These are phyloP conservation scores for Neuroscelio doddi DNA, from an alignment of 2,888 invertebrate genomes.

Conservation along the genomic window DNA sequence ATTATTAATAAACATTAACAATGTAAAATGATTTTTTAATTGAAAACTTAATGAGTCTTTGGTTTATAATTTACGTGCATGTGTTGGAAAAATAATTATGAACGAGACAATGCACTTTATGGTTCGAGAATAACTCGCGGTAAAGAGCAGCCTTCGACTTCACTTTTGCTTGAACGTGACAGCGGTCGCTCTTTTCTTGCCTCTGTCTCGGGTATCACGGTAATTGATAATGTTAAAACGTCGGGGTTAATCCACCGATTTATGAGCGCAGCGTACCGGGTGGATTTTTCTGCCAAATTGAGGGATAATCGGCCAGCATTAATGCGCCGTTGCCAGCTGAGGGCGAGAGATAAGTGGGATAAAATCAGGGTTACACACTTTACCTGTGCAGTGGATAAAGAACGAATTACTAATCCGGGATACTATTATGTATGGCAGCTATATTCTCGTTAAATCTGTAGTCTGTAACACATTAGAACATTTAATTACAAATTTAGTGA, in stretches of 20 bases:
- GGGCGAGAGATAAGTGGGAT: constrained; percentile 37
- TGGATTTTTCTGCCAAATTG: constrained; percentile 63
- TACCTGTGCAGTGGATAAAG: constrained; percentile 31
- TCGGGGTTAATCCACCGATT: constrained; percentile 68
- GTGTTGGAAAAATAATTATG: neutral
- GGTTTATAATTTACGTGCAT: too few relatives aligned
- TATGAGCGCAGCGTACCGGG: constrained; percentile 61
- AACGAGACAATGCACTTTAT: neutral
- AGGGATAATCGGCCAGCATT: constrained; percentile 59
- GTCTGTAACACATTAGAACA: too few relatives aligned
- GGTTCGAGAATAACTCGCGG: constrained; percentile 5
- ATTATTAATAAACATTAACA: too few relatives aligned
- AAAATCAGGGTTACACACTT: constrained; percentile 33
- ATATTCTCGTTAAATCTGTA: too few relatives aligned
- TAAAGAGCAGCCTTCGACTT: too few relatives aligned
- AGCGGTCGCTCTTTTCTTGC: constrained; percentile 6
- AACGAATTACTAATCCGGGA: too few relatives aligned
- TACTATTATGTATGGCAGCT: too few relatives aligned
- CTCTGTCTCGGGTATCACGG: constrained; percentile 54
- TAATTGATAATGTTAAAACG: constrained; percentile 70
- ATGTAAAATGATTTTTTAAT: too few relatives aligned
- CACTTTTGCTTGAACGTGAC: constrained; percentile 1
- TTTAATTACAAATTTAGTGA: too few relatives aligned
- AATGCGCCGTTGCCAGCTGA: constrained; percentile 18
- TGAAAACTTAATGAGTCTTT: too few relatives aligned